These are phyloP conservation scores for Eupithecia exiguata DNA, from an alignment of 2,888 invertebrate genomes.

Conservation along the genomic window DNA sequence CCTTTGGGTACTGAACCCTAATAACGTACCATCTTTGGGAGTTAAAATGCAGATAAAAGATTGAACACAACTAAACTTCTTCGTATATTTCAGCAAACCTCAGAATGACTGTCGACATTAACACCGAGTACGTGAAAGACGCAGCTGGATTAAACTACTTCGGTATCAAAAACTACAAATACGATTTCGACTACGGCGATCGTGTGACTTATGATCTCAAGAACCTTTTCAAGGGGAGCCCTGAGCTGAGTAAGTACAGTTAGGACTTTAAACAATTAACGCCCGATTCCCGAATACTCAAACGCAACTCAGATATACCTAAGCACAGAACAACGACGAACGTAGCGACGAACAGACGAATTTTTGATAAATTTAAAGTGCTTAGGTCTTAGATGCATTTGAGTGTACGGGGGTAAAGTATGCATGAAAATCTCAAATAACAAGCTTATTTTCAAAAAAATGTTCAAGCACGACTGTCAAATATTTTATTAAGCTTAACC, in stretches of 20 bases:
- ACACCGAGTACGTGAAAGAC: slow-evolving; percentile 71
- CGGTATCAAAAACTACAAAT: slow-evolving; percentile 70
- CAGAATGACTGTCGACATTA: slow-evolving; percentile 68
- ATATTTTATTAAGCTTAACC: no score
- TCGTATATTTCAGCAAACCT: slow-evolving; percentile 65
- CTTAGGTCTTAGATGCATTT: no score
- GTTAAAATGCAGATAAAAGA: no score
- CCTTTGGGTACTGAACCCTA: no score
- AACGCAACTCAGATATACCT: no score
- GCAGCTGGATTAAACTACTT: slow-evolving; percentile 64
- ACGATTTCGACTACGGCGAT: slow-evolving; percentile 74
- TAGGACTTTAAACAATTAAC: neutral
- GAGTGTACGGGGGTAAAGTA: no score
- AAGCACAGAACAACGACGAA: no score
- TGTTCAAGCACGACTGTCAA: no score
- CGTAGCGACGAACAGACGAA: no score
- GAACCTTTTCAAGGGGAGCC: slow-evolving; percentile 75
- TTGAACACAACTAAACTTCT: neutral
- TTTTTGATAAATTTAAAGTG: no score
- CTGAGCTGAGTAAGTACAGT: slow-evolving; percentile 72
- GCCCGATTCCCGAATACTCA: no score
- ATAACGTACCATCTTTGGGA: no score
- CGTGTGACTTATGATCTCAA: slow-evolving; percentile 67
- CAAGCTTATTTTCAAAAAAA: neutral
- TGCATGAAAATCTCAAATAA: neutral